Evolutionary conservation across 2,113 vertebrate genomes (phyloP).

Genomic region (Heterotilapia buettikoferi): DNA sequence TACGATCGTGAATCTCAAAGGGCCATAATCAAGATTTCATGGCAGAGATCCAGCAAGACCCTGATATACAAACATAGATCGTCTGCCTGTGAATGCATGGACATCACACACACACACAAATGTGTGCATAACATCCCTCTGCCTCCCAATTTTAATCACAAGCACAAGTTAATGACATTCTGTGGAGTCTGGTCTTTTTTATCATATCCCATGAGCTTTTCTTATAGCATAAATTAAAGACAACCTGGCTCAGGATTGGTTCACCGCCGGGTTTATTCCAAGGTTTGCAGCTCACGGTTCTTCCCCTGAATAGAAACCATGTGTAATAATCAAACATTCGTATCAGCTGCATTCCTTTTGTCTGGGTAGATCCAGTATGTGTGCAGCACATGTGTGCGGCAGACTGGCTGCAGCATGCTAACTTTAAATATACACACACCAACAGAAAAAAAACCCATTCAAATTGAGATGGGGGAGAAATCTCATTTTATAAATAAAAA

Average conservation of each 20-base stretch:
- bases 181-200: background rate
- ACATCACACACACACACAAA: background rate
- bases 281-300: background rate
- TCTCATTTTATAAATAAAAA: background rate
- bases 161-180: slow-evolving; percentile 36
- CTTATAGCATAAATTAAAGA: slow-evolving; percentile 30
- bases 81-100: background rate
- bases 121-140: background rate
- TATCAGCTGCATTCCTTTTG: slow-evolving; percentile 55
- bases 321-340: slow-evolving; percentile 49
- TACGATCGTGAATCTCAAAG: slow-evolving; percentile 6
- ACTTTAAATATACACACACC: background rate
- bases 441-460: background rate
- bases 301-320: slow-evolving; percentile 46
- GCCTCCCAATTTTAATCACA: slow-evolving; percentile 24
- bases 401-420: background rate
- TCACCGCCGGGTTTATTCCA: background rate
- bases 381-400: slow-evolving; percentile 36
- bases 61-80: background rate
- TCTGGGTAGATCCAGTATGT: slow-evolving; percentile 23
- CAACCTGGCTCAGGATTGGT: background rate
- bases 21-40: slow-evolving; percentile 12
- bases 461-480: background rate
- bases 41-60: slow-evolving; percentile 8
- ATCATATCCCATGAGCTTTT: slow-evolving; percentile 8